Base-by-base conservation (phyloP, 2,888 invertebrate species). In the Ecliptopera silaceata region DNA sequence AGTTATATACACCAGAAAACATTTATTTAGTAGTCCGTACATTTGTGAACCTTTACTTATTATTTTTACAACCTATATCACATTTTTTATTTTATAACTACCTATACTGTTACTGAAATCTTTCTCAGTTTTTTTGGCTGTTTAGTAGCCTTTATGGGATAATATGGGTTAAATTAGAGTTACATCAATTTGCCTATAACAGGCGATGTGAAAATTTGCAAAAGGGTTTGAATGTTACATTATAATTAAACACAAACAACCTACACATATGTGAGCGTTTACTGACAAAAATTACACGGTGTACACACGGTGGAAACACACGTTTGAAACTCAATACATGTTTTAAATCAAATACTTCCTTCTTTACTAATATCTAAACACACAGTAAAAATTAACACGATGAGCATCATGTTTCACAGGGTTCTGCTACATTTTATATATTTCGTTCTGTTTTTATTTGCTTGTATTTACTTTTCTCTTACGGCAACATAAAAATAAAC, bases 31-130 rank as follows among this genome's bases (percentile, higher is more conserved):
- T 77, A 74, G 71, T 77, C 74, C 78, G 82, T 77, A 85, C 78
- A 80, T 79, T 81, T 75, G 75, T 80, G 79, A 86, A 84, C 80
- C 69, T 83, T 88, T 88, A 84, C 43, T 70, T 79, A 81, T 73
- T 70, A 50, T 86, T 88, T 90, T 89, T 90, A 91, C 91, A 90
- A 81, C 80, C 89, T 91, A 91, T 91, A 91, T 91, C 91, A 91
- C 91, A 90, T 89, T 90, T 80, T 64, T 88, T 82, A 84, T 86
- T 85, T 86, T 85, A 85, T 81, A 77, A 67, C 86, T 48, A 48
- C 48, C 31, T 87, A 86, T 69, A 74, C 68, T 60, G 68, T 48
- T 45, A 29, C 26, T 45, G 55, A 50, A 55, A 53, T 32, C 6
- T 48, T 41, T 41, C 12, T 48, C n/a, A 46, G 13, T n/a, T 18